These are phyloP conservation scores for Pinna nobilis DNA, from an alignment of 1,140 invertebrate genomes.

Conservation along the genomic window DNA sequence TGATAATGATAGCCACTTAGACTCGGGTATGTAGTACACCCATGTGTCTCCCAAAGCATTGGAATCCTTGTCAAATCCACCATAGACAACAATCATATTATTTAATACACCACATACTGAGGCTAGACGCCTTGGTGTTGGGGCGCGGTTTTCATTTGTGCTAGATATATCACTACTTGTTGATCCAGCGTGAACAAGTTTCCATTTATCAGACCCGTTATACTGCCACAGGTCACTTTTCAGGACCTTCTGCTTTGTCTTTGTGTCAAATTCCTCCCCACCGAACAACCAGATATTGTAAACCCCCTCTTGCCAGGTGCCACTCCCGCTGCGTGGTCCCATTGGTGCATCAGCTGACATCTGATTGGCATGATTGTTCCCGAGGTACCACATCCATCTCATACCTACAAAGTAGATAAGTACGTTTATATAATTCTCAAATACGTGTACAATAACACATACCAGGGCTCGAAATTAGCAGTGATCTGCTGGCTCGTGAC, in stretches of 20 bases:
- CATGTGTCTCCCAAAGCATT: conserved; percentile 51
- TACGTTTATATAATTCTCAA: too few species aligned
- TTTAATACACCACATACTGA: conserved; percentile 44
- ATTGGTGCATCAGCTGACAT: neutral
- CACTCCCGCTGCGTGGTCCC: conserved; percentile 21
- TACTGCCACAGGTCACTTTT: conserved; percentile 58
- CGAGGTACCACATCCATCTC: conserved; percentile 5
- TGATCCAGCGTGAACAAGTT: conserved; percentile 38
- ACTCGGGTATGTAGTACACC: conserved; percentile 39
- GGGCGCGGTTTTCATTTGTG: conserved; percentile 15
- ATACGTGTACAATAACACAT: too few species aligned
- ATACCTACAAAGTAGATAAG: conserved; percentile 25
- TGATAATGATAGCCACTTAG: conserved; percentile 35
- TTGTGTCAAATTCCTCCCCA: conserved; percentile 28
- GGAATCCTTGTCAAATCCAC: conserved; percentile 42
- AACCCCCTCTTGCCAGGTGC: conserved; percentile 4
- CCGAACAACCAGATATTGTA: conserved; percentile 56
- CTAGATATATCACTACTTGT: neutral
- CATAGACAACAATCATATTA: conserved; percentile 49
- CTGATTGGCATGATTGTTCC: conserved; percentile 17
- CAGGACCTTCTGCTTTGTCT: conserved; percentile 23
- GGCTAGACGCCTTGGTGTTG: conserved; percentile 42
- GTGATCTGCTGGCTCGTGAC: too few species aligned
- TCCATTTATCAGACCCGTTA: conserved; percentile 30
- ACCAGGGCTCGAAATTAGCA: too few species aligned